Evolutionary conservation across 2,113 vertebrate genomes (phyloP).

Genomic region (Siphamia tubifer): DNA sequence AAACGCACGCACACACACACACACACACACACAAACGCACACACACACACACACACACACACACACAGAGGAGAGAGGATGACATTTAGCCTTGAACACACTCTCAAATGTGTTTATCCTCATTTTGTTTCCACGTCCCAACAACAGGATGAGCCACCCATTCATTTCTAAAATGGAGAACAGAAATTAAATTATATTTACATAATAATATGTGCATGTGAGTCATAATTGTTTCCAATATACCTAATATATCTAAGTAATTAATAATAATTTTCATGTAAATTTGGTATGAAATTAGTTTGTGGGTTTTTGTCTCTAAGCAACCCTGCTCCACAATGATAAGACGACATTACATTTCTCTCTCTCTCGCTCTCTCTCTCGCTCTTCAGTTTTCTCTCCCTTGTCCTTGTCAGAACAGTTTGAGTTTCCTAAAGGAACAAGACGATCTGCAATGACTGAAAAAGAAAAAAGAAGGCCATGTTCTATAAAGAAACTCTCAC

Average conservation of each 20-base stretch:
- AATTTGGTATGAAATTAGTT: constrained; percentile 60
- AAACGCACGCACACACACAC: too few species aligned
- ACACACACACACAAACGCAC: too few species aligned
- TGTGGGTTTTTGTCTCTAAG: constrained; percentile 31
- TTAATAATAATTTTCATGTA: constrained; percentile 49
- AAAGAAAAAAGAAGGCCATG: neutral
- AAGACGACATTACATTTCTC: constrained; percentile 13
- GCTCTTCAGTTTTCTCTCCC: neutral
- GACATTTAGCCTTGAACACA: neutral
- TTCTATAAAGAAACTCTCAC: neutral
- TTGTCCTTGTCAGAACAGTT: constrained; percentile 7
- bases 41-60: too few species aligned
- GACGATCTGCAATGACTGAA: constrained; percentile 1
- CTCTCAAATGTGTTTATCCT: neutral
- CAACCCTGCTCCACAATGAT: constrained; percentile 51
- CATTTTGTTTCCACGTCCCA: constrained; percentile 1
- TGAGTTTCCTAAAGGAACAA: neutral
- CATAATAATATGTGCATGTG: constrained; percentile 28
- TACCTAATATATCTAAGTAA: constrained; percentile 18
- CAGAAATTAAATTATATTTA: constrained; percentile 24
- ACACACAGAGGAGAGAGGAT: neutral
- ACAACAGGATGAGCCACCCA: neutral
- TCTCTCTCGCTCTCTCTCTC: neutral
- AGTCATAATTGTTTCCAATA: constrained; percentile 21
- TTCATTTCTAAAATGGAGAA: neutral